Evolutionary conservation across 2,888 invertebrate genomes (phyloP).

Genomic region (Himalopsyche kuldschensis): DNA sequence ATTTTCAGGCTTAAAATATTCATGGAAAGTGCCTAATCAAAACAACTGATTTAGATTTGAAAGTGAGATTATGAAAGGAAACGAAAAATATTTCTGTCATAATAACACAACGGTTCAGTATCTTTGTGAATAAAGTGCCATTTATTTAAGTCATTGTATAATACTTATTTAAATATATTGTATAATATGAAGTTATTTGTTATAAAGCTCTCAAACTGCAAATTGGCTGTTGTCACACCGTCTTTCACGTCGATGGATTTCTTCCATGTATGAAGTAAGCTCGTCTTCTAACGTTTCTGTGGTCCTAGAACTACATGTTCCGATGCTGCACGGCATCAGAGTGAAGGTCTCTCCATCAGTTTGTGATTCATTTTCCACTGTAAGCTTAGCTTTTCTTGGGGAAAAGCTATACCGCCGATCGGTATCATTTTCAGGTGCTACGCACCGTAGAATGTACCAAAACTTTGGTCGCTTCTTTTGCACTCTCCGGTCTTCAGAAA

Average conservation of each 20-base stretch:
- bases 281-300: slow-evolving; percentile 46
- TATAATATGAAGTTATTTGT: not conserved
- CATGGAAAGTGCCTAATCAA: too few relatives aligned
- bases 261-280: slow-evolving; percentile 47
- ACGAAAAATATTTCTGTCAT: too few relatives aligned
- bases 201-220: not conserved
- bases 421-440: not conserved
- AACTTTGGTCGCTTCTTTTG: not conserved
- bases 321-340: slow-evolving; percentile 48
- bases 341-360: slow-evolving; percentile 39
- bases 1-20: too few relatives aligned
- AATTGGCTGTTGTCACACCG: slow-evolving; percentile 4
- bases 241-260: slow-evolving; percentile 40
- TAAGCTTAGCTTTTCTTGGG: slow-evolving; percentile 7
- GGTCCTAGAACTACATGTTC: slow-evolving; percentile 47
- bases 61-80: too few relatives aligned
- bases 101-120: too few relatives aligned
- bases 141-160: too few relatives aligned
- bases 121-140: too few relatives aligned
- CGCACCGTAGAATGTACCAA: slow-evolving; percentile 28
- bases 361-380: slow-evolving; percentile 41
- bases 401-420: slow-evolving; percentile 13
- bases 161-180: too few relatives aligned
- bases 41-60: not conserved
- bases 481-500: not conserved